phyloP scores from a whole-genome alignment of 2,113 vertebrate species.

The Semicossyphus pulcher region DNA sequence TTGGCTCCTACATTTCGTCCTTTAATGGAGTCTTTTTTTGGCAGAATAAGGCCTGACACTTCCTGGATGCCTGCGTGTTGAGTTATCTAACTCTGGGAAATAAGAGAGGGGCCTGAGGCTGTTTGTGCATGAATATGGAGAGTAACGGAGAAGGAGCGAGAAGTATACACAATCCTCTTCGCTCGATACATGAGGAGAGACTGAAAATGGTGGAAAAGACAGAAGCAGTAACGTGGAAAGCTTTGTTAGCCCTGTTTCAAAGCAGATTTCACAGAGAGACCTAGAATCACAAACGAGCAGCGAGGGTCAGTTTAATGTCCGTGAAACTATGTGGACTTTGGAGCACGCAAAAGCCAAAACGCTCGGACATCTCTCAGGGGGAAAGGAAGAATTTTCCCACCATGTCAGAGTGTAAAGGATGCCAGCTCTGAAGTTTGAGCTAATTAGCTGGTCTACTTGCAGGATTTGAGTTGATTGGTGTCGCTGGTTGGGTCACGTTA shows the following conservation, averaged over 20 bases:
- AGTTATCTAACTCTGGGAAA: constrained; percentile 72
- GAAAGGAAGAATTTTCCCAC: constrained; percentile 71
- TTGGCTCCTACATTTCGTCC: constrained; percentile 44
- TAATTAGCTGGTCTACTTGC: not conserved
- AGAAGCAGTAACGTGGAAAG: not conserved
- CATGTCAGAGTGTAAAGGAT: constrained; percentile 39
- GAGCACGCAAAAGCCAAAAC: constrained; percentile 29
- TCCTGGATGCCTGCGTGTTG: constrained; percentile 78
- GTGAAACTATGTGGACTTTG: constrained; percentile 43
- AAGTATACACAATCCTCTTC: not conserved
- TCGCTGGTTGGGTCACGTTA: not conserved
- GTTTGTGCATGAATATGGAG: constrained; percentile 37
- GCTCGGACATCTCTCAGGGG: constrained; percentile 43
- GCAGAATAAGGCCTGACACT: constrained; percentile 62
- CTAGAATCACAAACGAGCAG: not conserved
- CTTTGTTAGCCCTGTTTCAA: not conserved
- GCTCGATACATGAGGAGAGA: not conserved
- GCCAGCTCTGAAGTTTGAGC: constrained; percentile 36
- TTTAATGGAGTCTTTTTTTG: constrained; percentile 61
- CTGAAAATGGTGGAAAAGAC: not conserved
- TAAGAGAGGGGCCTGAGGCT: constrained; percentile 55
- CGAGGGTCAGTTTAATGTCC: not conserved
- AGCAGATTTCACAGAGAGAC: not conserved
- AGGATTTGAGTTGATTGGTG: not conserved
- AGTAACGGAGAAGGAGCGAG: not conserved